Base-by-base conservation (phyloP, 2,113 vertebrate species). In the Conger conger region DNA sequence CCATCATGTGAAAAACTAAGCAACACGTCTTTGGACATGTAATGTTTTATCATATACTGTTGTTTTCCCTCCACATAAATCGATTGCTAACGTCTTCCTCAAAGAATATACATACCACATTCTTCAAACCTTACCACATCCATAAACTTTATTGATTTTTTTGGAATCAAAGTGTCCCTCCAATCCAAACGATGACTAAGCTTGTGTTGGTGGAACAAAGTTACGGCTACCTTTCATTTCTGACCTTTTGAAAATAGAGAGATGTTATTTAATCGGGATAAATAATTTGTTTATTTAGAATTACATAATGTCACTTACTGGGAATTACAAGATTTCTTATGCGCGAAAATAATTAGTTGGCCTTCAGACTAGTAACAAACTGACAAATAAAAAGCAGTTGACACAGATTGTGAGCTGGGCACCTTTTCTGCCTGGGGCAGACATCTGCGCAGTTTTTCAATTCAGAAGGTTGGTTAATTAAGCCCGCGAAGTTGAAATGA, bases 381-480 rank as follows among this genome's bases (percentile, higher is more conserved):
- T 81, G 84, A 68, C 86, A 88, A 88, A 82, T 89, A 87, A 78
- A 76, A 76, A 83, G 81, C 82, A 87, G 85, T 50, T n/a, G 83
- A 54, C 53, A 77, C 82, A 50, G 20, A 45, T 17, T 36, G 73
- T 82, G 57, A 86, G 83, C 1, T n/a, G 77, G 35, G 84, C 81
- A 79, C 87, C 86, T 82, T 79, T 81, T 45, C 80, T 78, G 83
- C 87, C 85, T 77, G 86, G 78, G 42, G 23, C 30, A 79, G 81
- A 87, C 91, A 92, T 92, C 91, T 92, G 91, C 86, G 87, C 79
- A 5, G 84, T 60, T 13, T 81, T 80, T 83, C 60, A 76, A 80
- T n/a, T 86, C 80, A 13, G 5, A 23, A 79, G 81, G 54, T 33
- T 79, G 76, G 78, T 81, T 84, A 76, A 84, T 87, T 76, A 84